Evolutionary conservation across 2,797 vertebrate genomes (phyloP).

Genomic region (Lerista edwardsae): DNA sequence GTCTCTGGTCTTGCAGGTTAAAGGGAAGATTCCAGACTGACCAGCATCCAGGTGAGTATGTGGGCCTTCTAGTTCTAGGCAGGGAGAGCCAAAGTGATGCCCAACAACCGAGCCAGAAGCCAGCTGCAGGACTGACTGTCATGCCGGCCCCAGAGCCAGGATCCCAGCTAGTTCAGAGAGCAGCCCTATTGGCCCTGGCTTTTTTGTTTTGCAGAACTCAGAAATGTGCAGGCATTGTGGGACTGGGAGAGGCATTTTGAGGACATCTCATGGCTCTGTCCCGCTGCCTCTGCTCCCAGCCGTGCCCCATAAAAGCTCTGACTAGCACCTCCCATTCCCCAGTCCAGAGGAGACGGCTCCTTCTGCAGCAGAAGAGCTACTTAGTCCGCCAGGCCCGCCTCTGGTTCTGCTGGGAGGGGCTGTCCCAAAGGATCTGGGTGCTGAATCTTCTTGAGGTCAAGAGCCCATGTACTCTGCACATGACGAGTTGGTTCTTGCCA

Average conservation of each 20-base stretch:
- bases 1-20: constrained; percentile 68
- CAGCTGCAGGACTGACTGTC: fast-evolving
- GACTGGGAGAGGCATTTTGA: too few relatives aligned
- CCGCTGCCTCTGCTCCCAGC: too few relatives aligned
- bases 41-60: constrained; percentile 64
- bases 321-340: too few relatives aligned
- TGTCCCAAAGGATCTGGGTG: too few relatives aligned
- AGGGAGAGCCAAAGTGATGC: background rate
- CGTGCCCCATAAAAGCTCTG: too few relatives aligned
- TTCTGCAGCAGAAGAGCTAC: too few relatives aligned
- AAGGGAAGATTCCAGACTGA: background rate
- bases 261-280: too few relatives aligned
- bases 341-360: too few relatives aligned
- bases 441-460: background rate
- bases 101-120: fast-evolving
- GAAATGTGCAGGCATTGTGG: too few relatives aligned
- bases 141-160: background rate
- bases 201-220: background rate
- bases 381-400: too few relatives aligned
- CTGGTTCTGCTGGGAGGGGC: background rate
- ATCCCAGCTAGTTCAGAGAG: background rate
- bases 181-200: background rate
- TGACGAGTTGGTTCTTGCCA: background rate
- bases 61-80: fast-evolving
- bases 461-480: background rate